Base-by-base conservation (phyloP, 2,797 vertebrate genomes). In the Crax fasciolata region DNA sequence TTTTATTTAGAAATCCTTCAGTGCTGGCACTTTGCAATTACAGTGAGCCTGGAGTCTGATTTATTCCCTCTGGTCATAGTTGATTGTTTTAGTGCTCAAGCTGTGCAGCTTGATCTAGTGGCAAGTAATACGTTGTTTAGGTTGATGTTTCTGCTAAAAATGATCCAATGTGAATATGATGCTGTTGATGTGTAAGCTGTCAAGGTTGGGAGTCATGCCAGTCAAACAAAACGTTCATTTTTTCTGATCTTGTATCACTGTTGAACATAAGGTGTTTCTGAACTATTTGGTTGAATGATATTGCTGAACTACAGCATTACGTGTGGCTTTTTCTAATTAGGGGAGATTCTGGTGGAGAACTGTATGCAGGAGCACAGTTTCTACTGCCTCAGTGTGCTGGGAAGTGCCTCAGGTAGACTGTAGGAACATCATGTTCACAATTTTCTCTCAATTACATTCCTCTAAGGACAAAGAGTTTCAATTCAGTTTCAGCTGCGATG, bases 341-440 rank as follows among this genome's bases (percentile, higher is more conserved):
- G n/a, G 51, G 65, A 7, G 12, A 10, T 66, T 48, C 30, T 82
- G 63, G 18, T 25, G 2, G 30, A 0, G 15, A 48, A 13, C 59
- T 43, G 1, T 23, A 24, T 10, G 2, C 9, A 70, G 63, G n/a
- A 71, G 41, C 19, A 21, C 27, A 49, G 14, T 1, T 11, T 5
- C 25, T 81, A 30, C 71, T 83, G 48, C 35, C 39, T 87, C 35
- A 3, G 39, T 59, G 80, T 8, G 1, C 23, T 74, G 35, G 17
- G 28, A 41, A 11, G 25, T 30, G 16, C n/a, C 39, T 84, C 44
- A 63, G 1, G 21, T 35, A 18, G 11, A 5, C 7, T 38, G 27
- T 5, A 8, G 52, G 54, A 68, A 43, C 1, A 1, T 76, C 57
- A 6, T 1, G 11, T 1, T 80, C 52, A 32, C 5, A 8, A 0